Evolutionary conservation across 2,113 vertebrate genomes (phyloP).

Genomic region (Aramus guarauna): DNA sequence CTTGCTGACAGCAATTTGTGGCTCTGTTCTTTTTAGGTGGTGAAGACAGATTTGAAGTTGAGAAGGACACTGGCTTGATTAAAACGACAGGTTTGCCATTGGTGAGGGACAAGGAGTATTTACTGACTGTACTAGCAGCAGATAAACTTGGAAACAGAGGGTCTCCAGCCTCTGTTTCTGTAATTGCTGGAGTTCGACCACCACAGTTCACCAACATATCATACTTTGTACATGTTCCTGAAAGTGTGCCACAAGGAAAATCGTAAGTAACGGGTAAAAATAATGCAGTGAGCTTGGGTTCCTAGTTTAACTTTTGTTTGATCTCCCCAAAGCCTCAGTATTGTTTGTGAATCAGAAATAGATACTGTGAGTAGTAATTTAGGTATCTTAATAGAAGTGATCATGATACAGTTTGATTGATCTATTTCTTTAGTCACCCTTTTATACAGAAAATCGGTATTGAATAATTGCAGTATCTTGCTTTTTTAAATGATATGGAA

Average conservation of each 20-base stretch:
- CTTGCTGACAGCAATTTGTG: background rate
- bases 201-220: conserved; percentile 85
- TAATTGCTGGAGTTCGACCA: conserved; percentile 78
- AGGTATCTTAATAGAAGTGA: background rate
- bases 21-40: conserved; percentile 72
- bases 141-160: conserved; percentile 82
- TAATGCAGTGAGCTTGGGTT: background rate
- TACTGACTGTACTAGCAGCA: conserved; percentile 80
- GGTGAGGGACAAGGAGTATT: conserved; percentile 80
- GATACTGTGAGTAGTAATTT: background rate
- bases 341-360: background rate
- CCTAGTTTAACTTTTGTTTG: background rate
- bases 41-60: conserved; percentile 84
- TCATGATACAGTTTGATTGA: background rate
- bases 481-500: background rate
- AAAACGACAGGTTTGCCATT: conserved; percentile 82
- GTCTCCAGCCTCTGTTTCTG: conserved; percentile 75
- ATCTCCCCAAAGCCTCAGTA: background rate
- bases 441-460: background rate
- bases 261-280: conserved; percentile 74
- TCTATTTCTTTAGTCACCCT: background rate
- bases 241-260: conserved; percentile 76
- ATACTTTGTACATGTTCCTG: conserved; percentile 77
- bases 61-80: conserved; percentile 82
- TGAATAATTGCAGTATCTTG: background rate